Evolutionary conservation across 2,113 vertebrate genomes (phyloP), one percentile per base, ranked within the genome.

Genomic region (Aythya baeri): DNA sequence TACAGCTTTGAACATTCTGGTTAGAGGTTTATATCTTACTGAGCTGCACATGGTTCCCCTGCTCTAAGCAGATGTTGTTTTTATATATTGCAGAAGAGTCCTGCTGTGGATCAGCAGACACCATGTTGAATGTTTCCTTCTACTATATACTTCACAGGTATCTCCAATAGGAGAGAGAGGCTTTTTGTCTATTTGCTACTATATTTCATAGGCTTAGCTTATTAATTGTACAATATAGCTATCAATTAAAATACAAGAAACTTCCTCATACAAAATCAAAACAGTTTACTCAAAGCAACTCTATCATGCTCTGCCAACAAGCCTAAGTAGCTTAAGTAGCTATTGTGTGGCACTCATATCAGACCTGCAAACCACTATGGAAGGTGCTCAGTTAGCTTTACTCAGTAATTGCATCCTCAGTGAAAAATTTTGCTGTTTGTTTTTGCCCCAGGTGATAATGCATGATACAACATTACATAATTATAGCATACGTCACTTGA

Each of bases 1-100:
- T 55, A 74, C 26, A 88, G 84, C 91, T 94, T 96, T 96, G 93
- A 94, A 96, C 84, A 50, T 74, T 86, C 74, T 84, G 54, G 82
- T 70, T 82, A 55, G 79, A 74, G 83, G 50, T 86, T 94, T 84
- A 72, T 54, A 58, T 88, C 63, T 80, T 36, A 86, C 75, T 23
- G 55, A 92, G 52, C 55, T 87, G 58, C 95, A 93, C 68, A 82
- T 94, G 92, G 62, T 26, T 91, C 18, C 54, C 38, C 17, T 1
- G 4, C 58, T 86, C 54, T 46, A 50, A 93, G 74, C 89, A 94
- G 83, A 92, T 86, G 86, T 5, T 18, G 26, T 34, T 83, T 90
- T 83, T 57, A 75, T 22, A 65, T 36, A 23, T 44, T 88, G 46
- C 79, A 91, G 89, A 89, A 85, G 12, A 89, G 41, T 22, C 18